phyloP scores from a whole-genome alignment of 2,888 invertebrate species.

The Zhengitettix transpicula region DNA sequence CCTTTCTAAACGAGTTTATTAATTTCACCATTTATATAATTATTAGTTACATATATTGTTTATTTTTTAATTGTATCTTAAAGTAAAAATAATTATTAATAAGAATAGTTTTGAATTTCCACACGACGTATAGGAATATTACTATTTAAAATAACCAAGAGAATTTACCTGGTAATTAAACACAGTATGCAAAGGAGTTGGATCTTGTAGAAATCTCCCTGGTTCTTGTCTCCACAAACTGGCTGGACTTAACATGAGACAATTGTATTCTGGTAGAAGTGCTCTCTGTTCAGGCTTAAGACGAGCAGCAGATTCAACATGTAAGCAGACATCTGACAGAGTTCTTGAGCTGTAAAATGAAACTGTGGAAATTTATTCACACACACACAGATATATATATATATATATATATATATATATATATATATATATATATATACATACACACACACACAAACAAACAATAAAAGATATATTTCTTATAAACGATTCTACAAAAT shows the following conservation, averaged over 20 bases:
- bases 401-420: too few relatives aligned
- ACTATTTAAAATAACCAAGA: background rate
- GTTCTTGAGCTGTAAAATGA: conserved; percentile 19
- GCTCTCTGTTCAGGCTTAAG: conserved; percentile 32
- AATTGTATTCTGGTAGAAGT: conserved; percentile 79
- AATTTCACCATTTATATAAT: too few relatives aligned
- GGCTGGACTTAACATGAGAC: conserved; percentile 80
- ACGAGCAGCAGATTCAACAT: conserved; percentile 59
- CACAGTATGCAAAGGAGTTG: conserved; percentile 63
- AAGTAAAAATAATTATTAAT: too few relatives aligned
- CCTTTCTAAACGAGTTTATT: too few relatives aligned
- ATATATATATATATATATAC: too few relatives aligned
- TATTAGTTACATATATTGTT: too few relatives aligned
- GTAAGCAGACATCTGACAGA: conserved; percentile 66
- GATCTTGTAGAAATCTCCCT: conserved; percentile 60
- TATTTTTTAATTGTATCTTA: too few relatives aligned
- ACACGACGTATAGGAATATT: background rate
- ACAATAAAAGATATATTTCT: too few relatives aligned
- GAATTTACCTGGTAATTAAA: conserved; percentile 59
- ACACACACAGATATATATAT: too few relatives aligned
- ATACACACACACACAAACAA: background rate
- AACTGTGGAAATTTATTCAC: background rate
- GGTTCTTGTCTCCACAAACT: conserved; percentile 83
- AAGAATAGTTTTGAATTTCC: too few relatives aligned
- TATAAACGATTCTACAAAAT: too few relatives aligned